These are phyloP conservation scores for Paraescarpia echinospica DNA, from an alignment of 1,140 invertebrate genomes.

Conservation along the genomic window DNA sequence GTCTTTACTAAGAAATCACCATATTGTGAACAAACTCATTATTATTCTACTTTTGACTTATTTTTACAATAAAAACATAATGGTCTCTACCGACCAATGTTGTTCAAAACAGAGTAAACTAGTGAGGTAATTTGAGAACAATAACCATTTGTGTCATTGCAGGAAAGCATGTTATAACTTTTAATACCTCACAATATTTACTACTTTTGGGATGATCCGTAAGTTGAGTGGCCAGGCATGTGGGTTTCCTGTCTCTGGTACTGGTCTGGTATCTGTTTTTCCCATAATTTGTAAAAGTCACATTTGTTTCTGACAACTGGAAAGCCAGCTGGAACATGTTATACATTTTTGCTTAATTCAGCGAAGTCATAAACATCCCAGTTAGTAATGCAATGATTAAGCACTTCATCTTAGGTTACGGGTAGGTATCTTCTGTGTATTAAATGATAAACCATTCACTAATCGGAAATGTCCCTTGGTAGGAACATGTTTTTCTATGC, in stretches of 20 bases:
- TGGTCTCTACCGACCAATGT: not conserved
- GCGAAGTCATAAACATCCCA: not conserved
- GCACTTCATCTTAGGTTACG: not conserved
- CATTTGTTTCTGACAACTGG: not conserved
- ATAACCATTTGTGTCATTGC: not conserved
- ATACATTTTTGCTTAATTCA: not conserved
- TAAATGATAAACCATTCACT: not conserved
- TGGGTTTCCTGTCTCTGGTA: not conserved
- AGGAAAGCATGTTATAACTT: not conserved
- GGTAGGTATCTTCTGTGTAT: not conserved
- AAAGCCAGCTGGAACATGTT: not conserved
- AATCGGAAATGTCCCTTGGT: not conserved
- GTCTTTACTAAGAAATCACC: not conserved
- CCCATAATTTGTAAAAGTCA: not conserved
- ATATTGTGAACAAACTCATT: not conserved
- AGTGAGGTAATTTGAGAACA: not conserved
- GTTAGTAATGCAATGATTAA: not conserved
- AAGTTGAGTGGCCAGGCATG: not conserved
- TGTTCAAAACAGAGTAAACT: not conserved
- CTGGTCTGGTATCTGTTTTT: not conserved
- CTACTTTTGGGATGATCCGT: not conserved
- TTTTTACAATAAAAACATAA: not conserved
- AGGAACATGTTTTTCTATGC: not conserved
- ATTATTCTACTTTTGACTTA: no score
- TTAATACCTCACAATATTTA: not conserved